Evolutionary conservation across 2,113 vertebrate species (phyloP).

Genomic region (Otis tarda): DNA sequence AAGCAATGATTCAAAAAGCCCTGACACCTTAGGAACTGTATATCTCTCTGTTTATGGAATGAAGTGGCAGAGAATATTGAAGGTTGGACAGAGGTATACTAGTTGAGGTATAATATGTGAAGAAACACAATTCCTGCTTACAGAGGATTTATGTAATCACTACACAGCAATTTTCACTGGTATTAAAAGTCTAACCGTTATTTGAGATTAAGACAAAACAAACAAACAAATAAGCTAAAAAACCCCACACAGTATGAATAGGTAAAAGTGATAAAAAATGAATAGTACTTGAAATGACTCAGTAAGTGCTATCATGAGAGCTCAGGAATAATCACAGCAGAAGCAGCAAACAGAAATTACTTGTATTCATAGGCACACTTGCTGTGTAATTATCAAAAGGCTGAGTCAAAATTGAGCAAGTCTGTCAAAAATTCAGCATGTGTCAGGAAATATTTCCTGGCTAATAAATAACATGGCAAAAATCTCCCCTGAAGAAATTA

Average conservation of each 20-base stretch:
- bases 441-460: slow-evolving; percentile 33
- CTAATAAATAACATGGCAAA: slow-evolving; percentile 6
- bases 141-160: background rate
- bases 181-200: background rate
- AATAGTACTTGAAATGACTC: slow-evolving; percentile 21
- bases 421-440: slow-evolving; percentile 16
- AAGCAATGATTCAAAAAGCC: background rate
- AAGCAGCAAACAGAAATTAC: slow-evolving; percentile 44
- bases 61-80: background rate
- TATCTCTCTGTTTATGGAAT: background rate
- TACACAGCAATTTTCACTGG: background rate
- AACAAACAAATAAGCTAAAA: background rate
- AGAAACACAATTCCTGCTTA: background rate
- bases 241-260: background rate
- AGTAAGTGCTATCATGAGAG: background rate
- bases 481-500: slow-evolving; percentile 53
- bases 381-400: slow-evolving; percentile 44
- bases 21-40: background rate
- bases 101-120: background rate
- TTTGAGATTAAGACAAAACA: slow-evolving; percentile 22
- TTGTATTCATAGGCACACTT: slow-evolving; percentile 35
- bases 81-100: background rate
- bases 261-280: background rate
- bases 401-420: slow-evolving; percentile 34
- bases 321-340: background rate